Evolutionary conservation across 2,797 vertebrate species (phyloP), one percentile per base, ranked within the genome.

Genomic region (Acanthurus lineatus): DNA sequence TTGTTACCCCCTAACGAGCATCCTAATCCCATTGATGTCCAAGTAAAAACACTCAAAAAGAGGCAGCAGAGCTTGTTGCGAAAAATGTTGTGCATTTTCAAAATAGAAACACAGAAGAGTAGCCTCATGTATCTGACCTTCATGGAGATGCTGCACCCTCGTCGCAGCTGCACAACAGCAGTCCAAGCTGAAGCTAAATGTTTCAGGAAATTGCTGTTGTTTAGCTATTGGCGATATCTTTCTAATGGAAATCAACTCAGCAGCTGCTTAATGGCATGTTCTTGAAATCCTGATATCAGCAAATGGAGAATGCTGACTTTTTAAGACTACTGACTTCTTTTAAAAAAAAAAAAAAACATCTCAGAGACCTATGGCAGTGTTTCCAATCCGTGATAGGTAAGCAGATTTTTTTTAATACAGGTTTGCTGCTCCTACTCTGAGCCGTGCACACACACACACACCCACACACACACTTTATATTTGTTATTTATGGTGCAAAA

Each of bases 181-280:
- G 79, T 64, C 73, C 62, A 83, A 80, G 62, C 80, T 10, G 64
- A 73, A 61, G 82, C 53, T 67, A 69, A 81, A 78, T 65, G 77
- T 73, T 51, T 11, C 25, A 77, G 77, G 48, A 84, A 89, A 84
- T 82, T 80, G 73, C 52, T 58, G 10, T 61, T 72, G 58, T 83
- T 86, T 81, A 67, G 78, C 84, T 73, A 49, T 69, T 76, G 75
- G 82, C 66, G 64, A 56, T 83, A 77, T 67, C 42, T 79, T 69
- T 86, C 63, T 80, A 77, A 85, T 65, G 54, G 76, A 71, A 85
- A 82, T 79, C 67, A 68, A 57, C 57, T 52, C 58, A 90, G 69
- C 86, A 85, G 87, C 82, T 85, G 85, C 66, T 86, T 80, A 81
- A 86, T 77, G 81, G 72, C 25, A 65, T 64, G 11, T 78, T 89